Base-by-base conservation (phyloP, 2,888 invertebrate genomes). In the Heliconius cydno region DNA sequence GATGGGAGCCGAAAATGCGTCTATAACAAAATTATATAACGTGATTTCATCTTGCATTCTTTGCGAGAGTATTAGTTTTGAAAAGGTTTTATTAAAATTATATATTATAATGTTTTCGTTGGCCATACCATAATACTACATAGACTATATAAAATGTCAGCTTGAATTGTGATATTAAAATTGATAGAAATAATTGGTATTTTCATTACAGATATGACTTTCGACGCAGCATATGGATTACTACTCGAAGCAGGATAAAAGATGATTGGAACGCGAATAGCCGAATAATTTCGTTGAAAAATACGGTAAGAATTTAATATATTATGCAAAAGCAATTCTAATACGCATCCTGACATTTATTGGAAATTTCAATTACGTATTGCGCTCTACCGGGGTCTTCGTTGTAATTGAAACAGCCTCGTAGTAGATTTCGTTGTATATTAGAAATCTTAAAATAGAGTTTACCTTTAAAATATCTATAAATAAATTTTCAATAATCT, bases 11-110 rank as follows among this genome's bases (percentile, higher is more conserved):
- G 73, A 41, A 65, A 7, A 22, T 66, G 41, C 34, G 67, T 63
- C 38, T 1, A 68, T 68, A 38, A 70, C 41, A 63, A 77, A 68
- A 80, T 80, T 80, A 81, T 68, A 66, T 76, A 81, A 81, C 60
- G 72, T 72, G 30, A 72, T 63, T 77, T 75, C 13, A 63, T 68
- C 68, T 65, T 74, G 28, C 38, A 68, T 57, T 66, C 74, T 30
- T 41, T 68, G 41, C 25, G 9, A 57, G 60, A n/a, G 60, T 60
- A 52, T 52, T 25, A 13, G 63, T 63, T 25, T 25, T 28, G 25
- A 5, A 25, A n/a, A 63, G n/a, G 41, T 41, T 63, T 63, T 63
- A 28, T 13, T 25, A 25, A 25, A 63, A 28, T 41, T 41, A 41
- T 12, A 28, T 63, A 63, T 34, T 63, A 63, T 10, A 63, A 60